Base-by-base conservation (phyloP, 2,113 vertebrate genomes). In the Paraplagusia blochii region DNA sequence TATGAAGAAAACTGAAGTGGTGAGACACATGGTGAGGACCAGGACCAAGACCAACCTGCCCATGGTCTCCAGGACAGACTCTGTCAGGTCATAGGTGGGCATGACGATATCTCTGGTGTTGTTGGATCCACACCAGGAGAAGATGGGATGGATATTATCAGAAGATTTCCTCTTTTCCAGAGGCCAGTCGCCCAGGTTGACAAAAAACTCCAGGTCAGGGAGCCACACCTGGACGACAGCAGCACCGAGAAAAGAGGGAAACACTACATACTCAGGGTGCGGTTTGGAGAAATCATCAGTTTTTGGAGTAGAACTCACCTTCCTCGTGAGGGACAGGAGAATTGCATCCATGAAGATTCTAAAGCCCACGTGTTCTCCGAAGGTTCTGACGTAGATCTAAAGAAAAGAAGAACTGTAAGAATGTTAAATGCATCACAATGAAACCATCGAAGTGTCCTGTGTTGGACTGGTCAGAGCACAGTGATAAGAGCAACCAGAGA, bases 121-220 rank as follows among this genome's bases (percentile, higher is more conserved):
- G 19, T 81, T 93, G 34, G 96, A 99, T 44, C 97, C 97, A 72
- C 97, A 99, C 96, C 96, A 99, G 0, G 97, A 99, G 80, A 99
- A 97, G 80, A 99, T 95, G 0, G 97, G 96, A 59, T 95, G 95
- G 59, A 95, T 77, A 10, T 86, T 90, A 47, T 93, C 83, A 0
- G 69, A 39, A 38, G 88, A 60, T 66, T 92, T 93, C 79, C 87
- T 94, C 74, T 96, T 98, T 78, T 98, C 97, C 81, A 99, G 79
- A n/a, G 97, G 97, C 97, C 97, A 99, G 72, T 99, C 96, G 1
- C 97, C 97, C 63, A 99, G 76, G 75, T 99, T 99, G 35, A 98
- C 96, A 85, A 98, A 99, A 85, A 99, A 97, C 83, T 99, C 97
- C 33, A 95, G 44, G 74, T 98, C 95, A 56, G 95, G 95, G 74